Base-by-base conservation (phyloP, 2,888 invertebrate genomes). In the Oligia latruncula region DNA sequence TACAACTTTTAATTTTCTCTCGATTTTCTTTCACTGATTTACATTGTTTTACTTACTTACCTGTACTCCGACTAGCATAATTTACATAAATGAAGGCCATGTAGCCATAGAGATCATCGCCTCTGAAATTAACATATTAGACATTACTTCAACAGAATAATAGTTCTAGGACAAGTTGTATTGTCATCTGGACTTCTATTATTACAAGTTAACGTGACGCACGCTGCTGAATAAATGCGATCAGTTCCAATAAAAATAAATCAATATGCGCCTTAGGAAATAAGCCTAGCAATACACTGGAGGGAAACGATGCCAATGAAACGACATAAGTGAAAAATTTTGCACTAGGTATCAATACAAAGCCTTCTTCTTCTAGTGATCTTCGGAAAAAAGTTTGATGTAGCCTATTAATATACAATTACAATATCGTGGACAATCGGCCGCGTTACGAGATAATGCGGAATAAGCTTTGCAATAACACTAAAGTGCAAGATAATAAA, bases 51-150 rank as follows among this genome's bases (percentile, higher is more conserved):
- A 73, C 64, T 68, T 80, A 80, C 40, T 68, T 80, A 80, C 40
- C 17, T 70, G 62, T n/a, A 62, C 52, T 46, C 71, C 13, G 74
- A 70, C 66, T 64, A 64, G 29, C 29, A 55, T 13, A 46, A 80
- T 85, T 86, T 74, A 86, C 86, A 83, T 86, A 75, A 66, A 75
- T 67, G 83, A 86, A 86, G 86, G 83, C 80, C 83, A 77, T 9
- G 6, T 23, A 17, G 40, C 79, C 35, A 74, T 74, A 77, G 60
- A 85, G 86, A 85, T 80, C 80, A 82, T 80, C 86, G 79, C 83
- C 86, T 77, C 77, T 80, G 60, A 71, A 82, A 85, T 85, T 85
- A 75, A 65, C 86, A 86, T 85, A 83, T 55, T 77, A 74, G 46
- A 71, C 77, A 76, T 74, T 77, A 81, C 74, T 76, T 60, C 40